Evolutionary conservation across 2,113 vertebrate genomes (phyloP).

Genomic region (Dendropsophus ebraccatus): DNA sequence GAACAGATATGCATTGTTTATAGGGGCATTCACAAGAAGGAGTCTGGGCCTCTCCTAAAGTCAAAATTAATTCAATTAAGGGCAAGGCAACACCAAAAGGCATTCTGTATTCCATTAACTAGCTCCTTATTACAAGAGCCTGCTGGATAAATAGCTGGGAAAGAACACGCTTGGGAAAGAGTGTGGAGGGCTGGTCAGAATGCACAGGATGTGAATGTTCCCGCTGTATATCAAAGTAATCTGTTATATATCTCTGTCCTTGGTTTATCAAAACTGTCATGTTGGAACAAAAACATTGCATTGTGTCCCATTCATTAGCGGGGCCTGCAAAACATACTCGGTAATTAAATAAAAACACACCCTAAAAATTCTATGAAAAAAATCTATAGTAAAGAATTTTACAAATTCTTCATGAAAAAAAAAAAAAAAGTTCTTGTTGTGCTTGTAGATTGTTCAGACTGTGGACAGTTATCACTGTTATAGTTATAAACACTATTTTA

Average conservation of each 20-base stretch:
- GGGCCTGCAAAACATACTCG: background rate
- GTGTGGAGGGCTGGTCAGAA: background rate
- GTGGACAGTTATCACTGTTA: background rate
- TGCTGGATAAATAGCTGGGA: constrained; percentile 17
- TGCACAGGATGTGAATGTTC: constrained; percentile 32
- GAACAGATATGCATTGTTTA: constrained; percentile 50
- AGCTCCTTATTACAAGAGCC: background rate
- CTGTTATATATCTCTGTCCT: background rate
- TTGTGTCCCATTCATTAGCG: constrained; percentile 12
- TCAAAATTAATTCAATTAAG: constrained; percentile 51
- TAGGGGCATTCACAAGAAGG: constrained; percentile 16
- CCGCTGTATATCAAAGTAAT: constrained; percentile 7
- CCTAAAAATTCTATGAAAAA: background rate
- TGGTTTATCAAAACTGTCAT: constrained; percentile 29
- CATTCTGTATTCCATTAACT: constrained; percentile 25
- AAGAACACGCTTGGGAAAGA: background rate
- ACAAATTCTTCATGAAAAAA: too few relatives aligned
- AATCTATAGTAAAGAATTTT: background rate
- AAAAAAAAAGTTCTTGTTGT: too few relatives aligned
- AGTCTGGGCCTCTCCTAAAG: constrained; percentile 38
- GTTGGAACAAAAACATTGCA: constrained; percentile 8
- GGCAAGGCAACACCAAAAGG: constrained; percentile 24
- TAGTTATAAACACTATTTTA: background rate
- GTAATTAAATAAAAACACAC: background rate
- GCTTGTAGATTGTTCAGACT: background rate